Base-by-base conservation (phyloP, 2,888 invertebrate species). In the Eretmocerus hayati region DNA sequence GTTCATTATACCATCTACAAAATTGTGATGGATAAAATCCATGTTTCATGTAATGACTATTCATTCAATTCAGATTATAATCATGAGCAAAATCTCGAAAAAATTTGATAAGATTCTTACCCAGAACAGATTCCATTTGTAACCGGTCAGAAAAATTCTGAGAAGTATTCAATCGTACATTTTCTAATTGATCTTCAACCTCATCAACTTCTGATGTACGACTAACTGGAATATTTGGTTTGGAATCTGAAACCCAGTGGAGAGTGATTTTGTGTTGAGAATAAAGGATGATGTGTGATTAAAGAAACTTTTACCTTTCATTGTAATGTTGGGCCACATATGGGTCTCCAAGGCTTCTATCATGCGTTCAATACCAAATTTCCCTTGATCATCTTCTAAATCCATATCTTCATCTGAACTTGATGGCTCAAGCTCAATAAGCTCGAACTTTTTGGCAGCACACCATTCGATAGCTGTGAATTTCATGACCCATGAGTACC, bases 341-440 rank as follows among this genome's bases (percentile, higher is more conserved):
- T 86, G 84, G 38, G 85, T 80, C 60, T 84, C 80, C 26, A 87
- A 69, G 38, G 84, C 84, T 72, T 86, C 84, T 37, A 80, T 70
- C 13, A 87, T 76, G 62, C 86, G 74, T 26, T 80, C 77, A 13
- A 83, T 77, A 4, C 85, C 85, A 56, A 75, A 75, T 46, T 80
- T 80, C 61, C 84, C 84, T 55, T 76, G 72, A 40, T 76, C 75
- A 26, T 67, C 71, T 59, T 76, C 77, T 23, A 58, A 56, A 39
- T 74, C 73, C 48, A 71, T 71, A 16, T 70, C 66, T 58, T 72
- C 72, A 3, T 51, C 31, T 5, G 67, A 60, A 23, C 69, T 70
- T n/a, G 63, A 59, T 18, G 60, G 59, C 38, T 64, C 62, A 37
- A 85, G 63, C 65, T 85, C 85, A 13, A 87, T 78, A 46, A 85